Evolutionary conservation across 2,888 invertebrate species (phyloP).

Genomic region (Trissoscelio sp.): DNA sequence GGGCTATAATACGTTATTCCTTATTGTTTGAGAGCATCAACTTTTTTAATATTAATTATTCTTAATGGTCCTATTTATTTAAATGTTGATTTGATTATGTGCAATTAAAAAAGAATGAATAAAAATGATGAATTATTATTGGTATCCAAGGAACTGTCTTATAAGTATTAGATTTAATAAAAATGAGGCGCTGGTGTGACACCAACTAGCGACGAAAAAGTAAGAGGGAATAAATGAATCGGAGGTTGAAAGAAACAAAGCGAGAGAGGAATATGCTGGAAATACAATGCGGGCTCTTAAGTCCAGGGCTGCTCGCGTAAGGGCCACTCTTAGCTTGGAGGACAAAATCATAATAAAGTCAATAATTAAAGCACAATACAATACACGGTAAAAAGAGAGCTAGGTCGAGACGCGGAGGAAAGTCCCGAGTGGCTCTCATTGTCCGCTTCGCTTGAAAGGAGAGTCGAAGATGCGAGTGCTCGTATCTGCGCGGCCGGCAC

Average conservation of each 20-base stretch:
- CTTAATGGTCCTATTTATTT: constrained; percentile 1
- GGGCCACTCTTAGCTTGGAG: constrained; percentile 73
- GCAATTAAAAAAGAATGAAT: too few relatives aligned
- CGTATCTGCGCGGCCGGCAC: constrained; percentile 69
- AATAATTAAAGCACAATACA: constrained; percentile 79
- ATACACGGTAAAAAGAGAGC: constrained; percentile 70
- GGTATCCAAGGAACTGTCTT: too few relatives aligned
- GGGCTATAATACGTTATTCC: constrained; percentile 37
- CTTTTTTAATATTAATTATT: constrained; percentile 3
- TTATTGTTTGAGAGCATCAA: constrained; percentile 31
- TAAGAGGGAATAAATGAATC: constrained; percentile 55
- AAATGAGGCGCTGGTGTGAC: constrained; percentile 65
- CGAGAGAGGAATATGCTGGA: constrained; percentile 59
- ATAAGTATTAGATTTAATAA: constrained; percentile 75
- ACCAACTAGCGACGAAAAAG: constrained; percentile 58
- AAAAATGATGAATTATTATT: too few relatives aligned
- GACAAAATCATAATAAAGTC: constrained; percentile 81
- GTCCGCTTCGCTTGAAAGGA: constrained; percentile 77
- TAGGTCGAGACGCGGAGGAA: constrained; percentile 68
- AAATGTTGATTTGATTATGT: too few relatives aligned
- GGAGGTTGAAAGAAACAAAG: constrained; percentile 57
- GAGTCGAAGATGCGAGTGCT: constrained; percentile 72
- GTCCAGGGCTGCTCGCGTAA: constrained; percentile 67
- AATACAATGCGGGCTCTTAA: constrained; percentile 69
- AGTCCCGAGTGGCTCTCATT: constrained; percentile 78